Evolutionary conservation across 2,888 invertebrate species (phyloP), one percentile per base, ranked within the genome.

Genomic region (Thysanoteuthis rhombus): DNA sequence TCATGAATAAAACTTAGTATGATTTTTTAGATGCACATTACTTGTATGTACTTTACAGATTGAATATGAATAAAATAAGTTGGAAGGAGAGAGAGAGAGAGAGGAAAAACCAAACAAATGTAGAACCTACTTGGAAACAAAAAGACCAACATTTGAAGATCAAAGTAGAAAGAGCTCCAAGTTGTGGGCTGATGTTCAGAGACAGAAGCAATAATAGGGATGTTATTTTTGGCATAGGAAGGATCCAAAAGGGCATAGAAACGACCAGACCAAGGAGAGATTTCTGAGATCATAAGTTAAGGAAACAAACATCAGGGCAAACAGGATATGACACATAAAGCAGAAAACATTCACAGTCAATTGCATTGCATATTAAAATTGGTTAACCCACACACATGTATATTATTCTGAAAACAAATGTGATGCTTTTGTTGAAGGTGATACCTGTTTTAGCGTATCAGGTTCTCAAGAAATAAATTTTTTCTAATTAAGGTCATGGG

Each of bases 101-200:
- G n/a, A 75, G n/a, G n/a, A n/a, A n/a, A n/a, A n/a, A n/a, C n/a
- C 28, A 47, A 32, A 39, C 0, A 32, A 32, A 12, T 22, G 8
- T n/a, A 19, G 28, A 92, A 94, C 94, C 94, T 95, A 97, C 97
- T 97, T 93, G 97, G 99, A 97, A 99, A 99, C 95, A 99, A 98
- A 97, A 99, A 99, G 94, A 99, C 99, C 93, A 99, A 97, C 95
- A 99, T 98, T 97, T 99, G 99, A 93, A 99, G 98, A 97, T 99
- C 99, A 97, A 99, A 99, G 97, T 99, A 99, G 97, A 99, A 99
- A 0, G 99, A 99, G 93, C 99, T 98, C 99, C 99, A 99, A 0
- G 99, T 98, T 4, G 99, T 99, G 1, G 99, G 99, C 97, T 99
- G 99, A 98, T 99, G 99, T 97, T 99, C 99, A 4, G 99, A 99